Conservation (phyloP, 92 coral and sea anemone genomes). For the Virgularia gustaviana region DNA sequence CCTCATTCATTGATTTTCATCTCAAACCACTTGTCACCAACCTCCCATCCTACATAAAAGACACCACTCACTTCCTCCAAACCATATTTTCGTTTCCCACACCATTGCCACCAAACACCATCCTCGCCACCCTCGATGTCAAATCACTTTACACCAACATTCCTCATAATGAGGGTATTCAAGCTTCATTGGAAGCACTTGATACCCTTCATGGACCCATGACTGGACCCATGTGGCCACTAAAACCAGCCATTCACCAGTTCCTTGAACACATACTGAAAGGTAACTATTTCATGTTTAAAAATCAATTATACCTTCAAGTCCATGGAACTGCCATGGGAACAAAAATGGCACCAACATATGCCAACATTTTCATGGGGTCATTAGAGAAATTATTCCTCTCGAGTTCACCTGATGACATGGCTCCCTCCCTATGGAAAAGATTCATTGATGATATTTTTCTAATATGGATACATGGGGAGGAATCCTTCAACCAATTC, state of each 20-base stretch:
- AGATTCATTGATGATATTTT: slow-evolving; percentile 28
- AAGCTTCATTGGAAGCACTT: slow-evolving; percentile 21
- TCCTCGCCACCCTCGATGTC: slow-evolving; percentile 47
- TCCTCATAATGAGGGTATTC: slow-evolving; percentile 39
- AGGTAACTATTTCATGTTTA: slow-evolving; percentile 42
- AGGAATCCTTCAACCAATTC: slow-evolving; percentile 20
- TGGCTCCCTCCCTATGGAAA: slow-evolving; percentile 13
- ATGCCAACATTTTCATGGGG: slow-evolving; percentile 37
- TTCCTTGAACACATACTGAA: slow-evolving; percentile 29
- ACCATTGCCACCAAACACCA: slow-evolving; percentile 26
- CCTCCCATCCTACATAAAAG: slow-evolving; percentile 38
- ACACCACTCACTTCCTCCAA: slow-evolving; percentile 52
- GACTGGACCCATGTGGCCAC: not conserved
- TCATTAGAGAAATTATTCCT: slow-evolving; percentile 9
- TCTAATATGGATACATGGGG: slow-evolving; percentile 33
- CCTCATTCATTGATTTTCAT: slow-evolving; percentile 39
- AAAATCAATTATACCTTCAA: slow-evolving; percentile 33
- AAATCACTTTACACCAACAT: slow-evolving; percentile 52
- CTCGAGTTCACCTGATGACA: not conserved
- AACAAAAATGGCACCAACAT: slow-evolving; percentile 50
- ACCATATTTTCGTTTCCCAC: slow-evolving; percentile 36
- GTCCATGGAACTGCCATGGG: slow-evolving; percentile 50
- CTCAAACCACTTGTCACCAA: slow-evolving; percentile 40
- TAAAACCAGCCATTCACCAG: not conserved
- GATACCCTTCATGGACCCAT: too few species aligned